Percentiles rank a stretch among this genome's conserved stretches.
These are phyloP conservation scores for Lepus americanus DNA, from an alignment of 2,113 vertebrate genomes.

Conservation along the genomic window DNA sequence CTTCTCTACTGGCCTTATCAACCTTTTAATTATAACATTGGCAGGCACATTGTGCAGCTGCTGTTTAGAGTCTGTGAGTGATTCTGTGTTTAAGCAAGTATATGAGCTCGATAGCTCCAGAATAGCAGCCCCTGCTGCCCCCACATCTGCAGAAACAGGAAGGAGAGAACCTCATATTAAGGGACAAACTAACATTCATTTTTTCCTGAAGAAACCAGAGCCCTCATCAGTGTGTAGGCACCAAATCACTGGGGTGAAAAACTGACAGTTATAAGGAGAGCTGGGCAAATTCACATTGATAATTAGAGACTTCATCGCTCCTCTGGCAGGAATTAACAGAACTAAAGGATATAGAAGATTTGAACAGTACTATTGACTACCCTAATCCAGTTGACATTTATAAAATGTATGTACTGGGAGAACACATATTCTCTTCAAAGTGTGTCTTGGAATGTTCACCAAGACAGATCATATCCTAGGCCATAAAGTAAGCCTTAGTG, in stretches of 20 bases:
- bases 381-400: not conserved
- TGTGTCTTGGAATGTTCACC: not conserved
- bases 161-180: not conserved
- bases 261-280: not conserved
- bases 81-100: not conserved
- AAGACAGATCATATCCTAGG: not conserved
- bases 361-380: not conserved
- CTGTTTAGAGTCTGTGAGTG: not conserved
- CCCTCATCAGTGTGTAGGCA: not conserved
- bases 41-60: not conserved
- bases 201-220: not conserved
- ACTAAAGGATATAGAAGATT: not conserved
- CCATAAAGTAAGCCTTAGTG: not conserved
- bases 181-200: not conserved
- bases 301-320: not conserved
- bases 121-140: not conserved
- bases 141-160: not conserved
- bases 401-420: not conserved
- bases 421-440: slow-evolving; percentile 15
- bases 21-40: slow-evolving; percentile 39
- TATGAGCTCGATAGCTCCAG: not conserved
- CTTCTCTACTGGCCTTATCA: not conserved
- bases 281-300: not conserved
- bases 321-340: slow-evolving; percentile 23
- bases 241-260: not conserved